A percentile compares a stretch with the other conserved stretches of the same genome.
phyloP scores from a whole-genome alignment of 1,140 invertebrate genomes.

The Hylyphantes graminicola region DNA sequence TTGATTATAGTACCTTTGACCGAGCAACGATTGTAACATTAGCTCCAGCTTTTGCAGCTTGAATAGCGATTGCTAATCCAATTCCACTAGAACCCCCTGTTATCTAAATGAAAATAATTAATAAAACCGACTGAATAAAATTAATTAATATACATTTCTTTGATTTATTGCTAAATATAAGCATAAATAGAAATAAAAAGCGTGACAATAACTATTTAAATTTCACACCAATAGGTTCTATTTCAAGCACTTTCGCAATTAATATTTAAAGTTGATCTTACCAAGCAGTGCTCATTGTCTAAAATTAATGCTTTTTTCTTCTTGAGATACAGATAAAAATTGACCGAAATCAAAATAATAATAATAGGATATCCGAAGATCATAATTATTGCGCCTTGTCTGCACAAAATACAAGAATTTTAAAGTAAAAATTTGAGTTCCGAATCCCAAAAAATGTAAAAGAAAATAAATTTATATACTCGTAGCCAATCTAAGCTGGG shows the following conservation, averaged over 20 bases:
- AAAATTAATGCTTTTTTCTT: not conserved
- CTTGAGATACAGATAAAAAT: not conserved
- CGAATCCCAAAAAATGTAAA: no score
- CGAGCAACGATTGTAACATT: slow-evolving; percentile 91
- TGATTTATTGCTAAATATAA: not conserved
- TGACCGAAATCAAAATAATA: not conserved
- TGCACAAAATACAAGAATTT: no score
- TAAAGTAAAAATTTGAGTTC: no score
- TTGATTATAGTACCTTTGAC: slow-evolving; percentile 70
- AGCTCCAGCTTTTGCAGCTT: slow-evolving; percentile 82
- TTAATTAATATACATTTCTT: not conserved
- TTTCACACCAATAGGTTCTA: no score
- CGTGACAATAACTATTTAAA: no score
- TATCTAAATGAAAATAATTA: slow-evolving; percentile 68
- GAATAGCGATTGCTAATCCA: slow-evolving; percentile 84
- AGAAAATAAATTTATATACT: no score
- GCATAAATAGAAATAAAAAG: not conserved
- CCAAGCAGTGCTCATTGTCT: slow-evolving; percentile 24
- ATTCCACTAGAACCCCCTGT: slow-evolving; percentile 97
- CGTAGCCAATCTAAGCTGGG: no score
- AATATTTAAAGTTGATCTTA: not conserved
- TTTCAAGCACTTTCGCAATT: no score
- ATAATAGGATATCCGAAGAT: not conserved
- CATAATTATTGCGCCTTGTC: no score
- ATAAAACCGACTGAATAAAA: no score